Percentiles rank a stretch among this genome's conserved stretches.
Evolutionary conservation across 37 sponge, comb jelly and placozoan species (phyloP).

Genomic region (Cliona cf. orientalis): DNA sequence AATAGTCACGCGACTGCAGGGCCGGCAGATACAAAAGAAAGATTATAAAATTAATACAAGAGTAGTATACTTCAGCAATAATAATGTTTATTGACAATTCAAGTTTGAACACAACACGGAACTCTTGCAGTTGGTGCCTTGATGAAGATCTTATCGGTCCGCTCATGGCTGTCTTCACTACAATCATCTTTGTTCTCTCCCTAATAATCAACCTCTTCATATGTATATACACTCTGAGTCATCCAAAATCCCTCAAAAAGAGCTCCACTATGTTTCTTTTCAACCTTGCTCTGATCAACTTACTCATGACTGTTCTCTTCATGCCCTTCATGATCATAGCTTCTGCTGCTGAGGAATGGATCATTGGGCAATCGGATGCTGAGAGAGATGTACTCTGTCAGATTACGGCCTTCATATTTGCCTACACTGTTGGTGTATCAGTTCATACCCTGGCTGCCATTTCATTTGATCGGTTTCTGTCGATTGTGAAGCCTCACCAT

Average conservation of each 20-base stretch:
- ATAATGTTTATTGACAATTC: no score
- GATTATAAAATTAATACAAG: no score
- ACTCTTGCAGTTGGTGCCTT: conserved; percentile 10
- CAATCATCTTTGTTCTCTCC: conserved; percentile 1
- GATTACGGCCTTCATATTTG: conserved; percentile 17
- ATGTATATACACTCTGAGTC: not conserved
- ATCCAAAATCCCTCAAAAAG: not conserved
- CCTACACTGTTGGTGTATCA: not conserved
- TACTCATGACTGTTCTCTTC: conserved; percentile 15
- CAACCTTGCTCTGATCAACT: conserved; percentile 25
- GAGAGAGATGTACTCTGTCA: conserved; percentile 5
- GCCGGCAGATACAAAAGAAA: no score
- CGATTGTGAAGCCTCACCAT: conserved; percentile 26
- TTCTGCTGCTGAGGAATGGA: conserved; percentile 41
- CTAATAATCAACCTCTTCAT: conserved; percentile 14
- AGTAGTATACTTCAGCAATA: no score
- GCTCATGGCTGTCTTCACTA: not conserved
- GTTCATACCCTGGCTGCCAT: conserved; percentile 21
- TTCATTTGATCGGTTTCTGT: conserved; percentile 42
- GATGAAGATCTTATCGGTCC: not conserved
- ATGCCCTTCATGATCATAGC: conserved; percentile 23
- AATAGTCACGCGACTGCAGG: no score
- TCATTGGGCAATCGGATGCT: conserved; percentile 6
- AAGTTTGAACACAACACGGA: no score
- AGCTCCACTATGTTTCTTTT: conserved; percentile 31